A percentile compares a stretch with the other conserved stretches of the same genome.
These are phyloP conservation scores for Chionodraco myersi DNA, from an alignment of 2,113 vertebrate species.

Conservation along the genomic window DNA sequence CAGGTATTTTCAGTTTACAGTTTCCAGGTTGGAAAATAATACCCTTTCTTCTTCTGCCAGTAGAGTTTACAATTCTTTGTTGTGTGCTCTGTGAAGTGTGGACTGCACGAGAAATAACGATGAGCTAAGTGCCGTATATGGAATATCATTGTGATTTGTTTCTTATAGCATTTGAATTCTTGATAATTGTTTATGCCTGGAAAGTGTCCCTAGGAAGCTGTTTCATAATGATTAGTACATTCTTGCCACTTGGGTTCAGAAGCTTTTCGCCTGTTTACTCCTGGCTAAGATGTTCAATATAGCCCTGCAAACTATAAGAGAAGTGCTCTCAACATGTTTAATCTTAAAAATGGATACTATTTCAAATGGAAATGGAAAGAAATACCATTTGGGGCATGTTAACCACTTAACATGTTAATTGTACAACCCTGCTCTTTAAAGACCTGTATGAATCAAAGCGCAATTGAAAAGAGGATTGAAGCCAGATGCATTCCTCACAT, in stretches of 20 bases:
- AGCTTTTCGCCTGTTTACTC: slow-evolving; percentile 50
- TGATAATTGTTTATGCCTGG: slow-evolving; percentile 55
- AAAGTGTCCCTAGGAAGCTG: slow-evolving; percentile 36
- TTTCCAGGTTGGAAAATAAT: slow-evolving; percentile 80
- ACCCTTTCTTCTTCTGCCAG: slow-evolving; percentile 76
- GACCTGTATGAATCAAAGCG: slow-evolving; percentile 67
- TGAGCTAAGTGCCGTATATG: slow-evolving; percentile 48
- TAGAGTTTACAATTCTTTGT: slow-evolving; percentile 70
- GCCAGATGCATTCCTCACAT: slow-evolving; percentile 16
- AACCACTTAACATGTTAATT: slow-evolving; percentile 80
- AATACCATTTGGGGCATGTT: slow-evolving; percentile 65
- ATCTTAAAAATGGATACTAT: slow-evolving; percentile 75
- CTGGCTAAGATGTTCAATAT: slow-evolving; percentile 54
- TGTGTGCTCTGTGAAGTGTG: slow-evolving; percentile 63
- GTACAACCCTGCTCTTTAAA: slow-evolving; percentile 67
- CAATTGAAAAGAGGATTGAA: slow-evolving; percentile 58
- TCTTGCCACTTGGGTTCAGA: slow-evolving; percentile 32
- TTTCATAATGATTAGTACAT: slow-evolving; percentile 52
- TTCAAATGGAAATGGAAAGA: slow-evolving; percentile 66
- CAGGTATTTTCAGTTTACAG: slow-evolving; percentile 81
- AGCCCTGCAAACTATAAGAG: slow-evolving; percentile 23
- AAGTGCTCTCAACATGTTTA: slow-evolving; percentile 61
- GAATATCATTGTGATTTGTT: slow-evolving; percentile 45
- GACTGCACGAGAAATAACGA: slow-evolving; percentile 28
- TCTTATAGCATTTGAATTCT: slow-evolving; percentile 43